Conservation (phyloP, 2,888 invertebrate species). For the Doris montereyensis region DNA sequence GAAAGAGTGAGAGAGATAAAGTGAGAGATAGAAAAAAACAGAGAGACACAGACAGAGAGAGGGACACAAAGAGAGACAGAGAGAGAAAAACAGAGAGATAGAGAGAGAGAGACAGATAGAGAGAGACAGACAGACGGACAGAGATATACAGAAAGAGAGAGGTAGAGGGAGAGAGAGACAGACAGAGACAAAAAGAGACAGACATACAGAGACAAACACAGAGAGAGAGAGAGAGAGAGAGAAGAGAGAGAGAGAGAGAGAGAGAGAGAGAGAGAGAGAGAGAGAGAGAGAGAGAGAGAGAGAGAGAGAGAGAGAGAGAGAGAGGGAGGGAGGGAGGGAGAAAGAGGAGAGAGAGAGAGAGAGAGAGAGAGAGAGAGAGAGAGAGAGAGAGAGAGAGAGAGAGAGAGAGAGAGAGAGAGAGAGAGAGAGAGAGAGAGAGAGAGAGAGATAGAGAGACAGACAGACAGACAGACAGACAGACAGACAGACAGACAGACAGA, state of each 20-base stretch:
- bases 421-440: background rate
- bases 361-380: background rate
- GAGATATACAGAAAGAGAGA: too few relatives aligned
- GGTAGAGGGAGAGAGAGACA: too few relatives aligned
- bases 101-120: too few relatives aligned
- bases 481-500: background rate
- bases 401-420: background rate
- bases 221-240: conserved; percentile 18
- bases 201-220: too few relatives aligned
- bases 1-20: too few relatives aligned
- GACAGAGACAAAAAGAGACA: too few relatives aligned
- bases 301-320: background rate
- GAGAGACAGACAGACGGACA: too few relatives aligned
- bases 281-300: conserved; percentile 8
- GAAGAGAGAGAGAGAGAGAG: background rate
- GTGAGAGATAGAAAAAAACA: too few relatives aligned
- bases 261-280: background rate
- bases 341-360: background rate
- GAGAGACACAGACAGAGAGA: too few relatives aligned
- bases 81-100: too few relatives aligned
- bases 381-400: background rate
- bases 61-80: too few relatives aligned
- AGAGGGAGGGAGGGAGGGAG: background rate
- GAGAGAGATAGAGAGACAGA: background rate
- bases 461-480: background rate